Percentiles rank a stretch among this genome's conserved stretches.
Evolutionary conservation across 2,797 vertebrate genomes (phyloP).

Genomic region (Spea hammondii): DNA sequence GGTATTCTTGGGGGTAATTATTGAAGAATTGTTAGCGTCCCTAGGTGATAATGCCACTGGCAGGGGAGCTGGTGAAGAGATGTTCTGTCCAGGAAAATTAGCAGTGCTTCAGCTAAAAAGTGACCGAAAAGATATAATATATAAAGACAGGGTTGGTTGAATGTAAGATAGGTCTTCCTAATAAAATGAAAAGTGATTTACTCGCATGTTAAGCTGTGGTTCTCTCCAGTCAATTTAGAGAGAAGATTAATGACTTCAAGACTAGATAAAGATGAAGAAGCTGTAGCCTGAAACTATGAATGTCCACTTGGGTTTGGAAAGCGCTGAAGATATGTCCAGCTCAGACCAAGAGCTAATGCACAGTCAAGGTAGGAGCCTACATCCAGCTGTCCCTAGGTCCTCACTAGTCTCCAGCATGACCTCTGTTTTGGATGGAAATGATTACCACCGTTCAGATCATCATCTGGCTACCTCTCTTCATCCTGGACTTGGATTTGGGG

Average conservation of each 20-base stretch:
- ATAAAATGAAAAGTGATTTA: constrained; percentile 55
- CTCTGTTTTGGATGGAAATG: constrained; percentile 68
- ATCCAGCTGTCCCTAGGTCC: constrained; percentile 76
- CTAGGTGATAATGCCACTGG: background rate
- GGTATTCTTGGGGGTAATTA: constrained; percentile 15
- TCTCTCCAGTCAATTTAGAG: constrained; percentile 44
- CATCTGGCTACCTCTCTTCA: constrained; percentile 66
- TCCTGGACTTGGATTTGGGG: constrained; percentile 72
- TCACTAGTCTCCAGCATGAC: constrained; percentile 74
- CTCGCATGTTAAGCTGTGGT: constrained; percentile 40
- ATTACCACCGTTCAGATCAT: constrained; percentile 71
- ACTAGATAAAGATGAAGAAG: constrained; percentile 41
- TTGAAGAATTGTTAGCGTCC: background rate
- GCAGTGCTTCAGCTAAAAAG: background rate
- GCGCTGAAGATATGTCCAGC: constrained; percentile 77
- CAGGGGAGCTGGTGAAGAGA: background rate
- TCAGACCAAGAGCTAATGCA: constrained; percentile 77
- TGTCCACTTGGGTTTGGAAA: constrained; percentile 55
- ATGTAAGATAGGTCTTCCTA: constrained; percentile 57
- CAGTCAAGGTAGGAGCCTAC: constrained; percentile 72
- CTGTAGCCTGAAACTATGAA: constrained; percentile 53
- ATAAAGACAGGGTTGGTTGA: constrained; percentile 2
- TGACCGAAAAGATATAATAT: no score
- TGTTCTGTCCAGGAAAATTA: background rate
- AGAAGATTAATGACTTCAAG: constrained; percentile 31